Evolutionary conservation across 2,113 vertebrate species (phyloP), one percentile per base, ranked within the genome.

Genomic region (Xenopus borealis): DNA sequence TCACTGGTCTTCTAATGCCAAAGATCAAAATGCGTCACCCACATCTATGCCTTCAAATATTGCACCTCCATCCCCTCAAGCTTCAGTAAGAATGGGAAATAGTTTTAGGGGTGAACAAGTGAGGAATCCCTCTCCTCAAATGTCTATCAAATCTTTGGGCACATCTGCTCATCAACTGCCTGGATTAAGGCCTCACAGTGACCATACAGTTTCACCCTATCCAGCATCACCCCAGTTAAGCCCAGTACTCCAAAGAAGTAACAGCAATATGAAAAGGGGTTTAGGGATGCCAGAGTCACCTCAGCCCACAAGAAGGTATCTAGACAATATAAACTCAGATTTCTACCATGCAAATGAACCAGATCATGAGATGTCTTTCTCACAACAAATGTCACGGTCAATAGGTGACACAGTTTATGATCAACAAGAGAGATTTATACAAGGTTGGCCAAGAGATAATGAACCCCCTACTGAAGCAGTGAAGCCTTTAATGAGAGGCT

Each of bases 401-500:
- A 84, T 81, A 20, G 66, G 68, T 68, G 82, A 79, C 52, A 83
- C 83, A 30, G 72, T 88, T 18, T 88, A 84, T 65, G 88, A 91
- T 7, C 52, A 66, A 45, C 78, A 80, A 66, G 59, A 64, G 66
- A 79, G 86, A 12, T 80, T 83, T 10, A 81, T 83, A 0, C 82
- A 77, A 58, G 44, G 79, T 0, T 90, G 89, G 88, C 81, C 85
- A n/a, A 79, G 83, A 13, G 85, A 86, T 8, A 84, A 85, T 0
- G 87, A 86, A 75, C 84, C 86, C 0, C 87, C 88, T 11, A 83
- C 80, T 4, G 64, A 84, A 14, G 86, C 86, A 0, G 84, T 88
- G 72, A 88, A 86, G 69, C 87, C 88, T 0, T 88, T 89, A 13
- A 86, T 88, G 74, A 86, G 85, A 44, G 91, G 92, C 80, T 88